Evolutionary conservation across 2,113 vertebrate genomes (phyloP), one percentile per base, ranked within the genome.

Genomic region (Muntiacus muntjak): DNA sequence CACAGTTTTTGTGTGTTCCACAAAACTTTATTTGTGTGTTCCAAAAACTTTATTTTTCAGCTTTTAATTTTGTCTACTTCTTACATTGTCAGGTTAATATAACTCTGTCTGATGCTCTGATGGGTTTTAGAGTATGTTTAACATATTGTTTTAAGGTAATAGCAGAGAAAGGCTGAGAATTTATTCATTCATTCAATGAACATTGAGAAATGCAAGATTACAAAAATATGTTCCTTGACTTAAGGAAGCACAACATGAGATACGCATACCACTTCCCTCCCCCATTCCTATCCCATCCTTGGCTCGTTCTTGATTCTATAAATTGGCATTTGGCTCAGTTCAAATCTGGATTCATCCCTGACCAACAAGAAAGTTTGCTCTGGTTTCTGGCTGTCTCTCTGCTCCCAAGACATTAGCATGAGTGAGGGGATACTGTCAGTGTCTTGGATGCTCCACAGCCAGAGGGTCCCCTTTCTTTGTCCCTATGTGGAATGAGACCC

Each of bases 11-110:
- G 84, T 40, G 40, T 40, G 40, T 40, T 40, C 40, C 40, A 40
- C 40, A 40, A 40, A 40, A 40, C 40, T 40, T 40, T 40, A 40
- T 40, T 40, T 40, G 40, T 40, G 40, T 40, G 40, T 40, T 40
- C 40, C 40, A 40, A 40, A 40, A 85, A 12, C 21, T 58, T 94
- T 47, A 40, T 47, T 86, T 96, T 97, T 95, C n/a, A 89, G 21
- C 57, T 76, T 45, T 97, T 95, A 57, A 58, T 87, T 84, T 97
- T 90, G 40, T 85, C 40, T 96, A 45, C 12, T 86, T 95, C 19
- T 97, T 92, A 9, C 19, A 74, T 47, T 50, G 78, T 50, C 62
- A 88, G 33, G 40, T 83, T 30, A 88, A 82, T 64, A 10, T n/a
- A 91, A 95, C 28, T 62, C 16, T 90, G 4, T 23, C 55, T 55